Evolutionary conservation across 2,113 vertebrate genomes (phyloP).

Genomic region (Platichthys flesus): DNA sequence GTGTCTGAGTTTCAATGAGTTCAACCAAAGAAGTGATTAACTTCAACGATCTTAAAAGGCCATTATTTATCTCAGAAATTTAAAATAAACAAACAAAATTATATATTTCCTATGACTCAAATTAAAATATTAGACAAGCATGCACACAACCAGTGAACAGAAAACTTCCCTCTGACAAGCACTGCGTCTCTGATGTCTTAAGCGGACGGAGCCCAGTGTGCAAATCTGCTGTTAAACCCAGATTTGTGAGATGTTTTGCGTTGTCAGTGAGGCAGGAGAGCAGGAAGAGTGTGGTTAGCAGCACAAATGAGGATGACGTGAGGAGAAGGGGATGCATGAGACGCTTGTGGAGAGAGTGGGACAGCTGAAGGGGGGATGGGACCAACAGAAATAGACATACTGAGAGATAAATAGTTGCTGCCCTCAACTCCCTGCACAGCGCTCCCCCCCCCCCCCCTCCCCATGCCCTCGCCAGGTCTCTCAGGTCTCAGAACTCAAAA

Average conservation of each 20-base stretch:
- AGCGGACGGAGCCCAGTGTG: background rate
- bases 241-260: slow-evolving; percentile 39
- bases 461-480: slow-evolving; percentile 51
- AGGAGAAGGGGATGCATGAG: slow-evolving; percentile 50
- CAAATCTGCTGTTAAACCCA: slow-evolving; percentile 31
- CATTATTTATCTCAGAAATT: no score
- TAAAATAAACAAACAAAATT: no score
- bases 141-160: background rate
- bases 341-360: slow-evolving; percentile 73
- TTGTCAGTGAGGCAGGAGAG: slow-evolving; percentile 47
- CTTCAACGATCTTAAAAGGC: background rate
- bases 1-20: background rate
- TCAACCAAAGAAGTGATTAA: background rate
- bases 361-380: slow-evolving; percentile 86
- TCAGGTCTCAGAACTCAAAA: slow-evolving; percentile 71
- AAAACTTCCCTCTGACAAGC: background rate
- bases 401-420: slow-evolving; percentile 83
- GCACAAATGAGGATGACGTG: slow-evolving; percentile 64
- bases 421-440: slow-evolving; percentile 36
- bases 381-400: slow-evolving; percentile 83
- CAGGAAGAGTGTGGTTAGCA: slow-evolving; percentile 76
- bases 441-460: slow-evolving; percentile 7
- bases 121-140: background rate
- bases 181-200: background rate
- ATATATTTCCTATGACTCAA: no score